Conservation (phyloP, 1,140 invertebrate species). For the Paralvinella palmiformis region DNA sequence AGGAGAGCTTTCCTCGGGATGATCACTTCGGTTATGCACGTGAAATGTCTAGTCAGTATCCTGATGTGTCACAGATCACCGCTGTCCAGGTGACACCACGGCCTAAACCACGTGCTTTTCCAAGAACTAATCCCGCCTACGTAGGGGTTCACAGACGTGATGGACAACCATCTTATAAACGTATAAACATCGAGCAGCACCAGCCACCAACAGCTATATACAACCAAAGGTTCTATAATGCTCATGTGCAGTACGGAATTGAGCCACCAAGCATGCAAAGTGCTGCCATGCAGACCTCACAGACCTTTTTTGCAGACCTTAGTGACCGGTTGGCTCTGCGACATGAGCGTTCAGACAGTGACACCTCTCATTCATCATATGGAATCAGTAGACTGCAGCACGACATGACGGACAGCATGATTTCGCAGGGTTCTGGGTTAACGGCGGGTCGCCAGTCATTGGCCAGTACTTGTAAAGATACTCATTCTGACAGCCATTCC, state of each 20-base stretch:
- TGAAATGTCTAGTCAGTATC: constrained; percentile 13
- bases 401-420: constrained; percentile 8
- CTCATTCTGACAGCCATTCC: constrained; percentile 52
- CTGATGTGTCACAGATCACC: constrained; percentile 20
- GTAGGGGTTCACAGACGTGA: constrained; percentile 38
- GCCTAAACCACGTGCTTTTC: constrained; percentile 43
- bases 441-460: constrained; percentile 32
- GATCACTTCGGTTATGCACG: constrained; percentile 13
- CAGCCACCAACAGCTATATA: constrained; percentile 13
- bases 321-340: constrained; percentile 12
- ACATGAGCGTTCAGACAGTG: constrained; percentile 42
- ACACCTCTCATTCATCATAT: constrained; percentile 41
- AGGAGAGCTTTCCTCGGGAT: constrained; percentile 17
- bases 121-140: constrained; percentile 47
- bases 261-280: neutral
- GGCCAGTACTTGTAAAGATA: constrained; percentile 40
- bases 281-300: neutral
- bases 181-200: constrained; percentile 27
- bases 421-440: neutral
- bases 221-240: constrained; percentile 14
- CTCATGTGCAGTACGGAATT: neutral
- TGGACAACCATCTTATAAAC: constrained; percentile 37
- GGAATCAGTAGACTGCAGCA: constrained; percentile 12
- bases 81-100: constrained; percentile 19
- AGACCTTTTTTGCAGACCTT: neutral